Evolutionary conservation across 2,797 vertebrate species (phyloP).

Genomic region (Cossypha dichroa): DNA sequence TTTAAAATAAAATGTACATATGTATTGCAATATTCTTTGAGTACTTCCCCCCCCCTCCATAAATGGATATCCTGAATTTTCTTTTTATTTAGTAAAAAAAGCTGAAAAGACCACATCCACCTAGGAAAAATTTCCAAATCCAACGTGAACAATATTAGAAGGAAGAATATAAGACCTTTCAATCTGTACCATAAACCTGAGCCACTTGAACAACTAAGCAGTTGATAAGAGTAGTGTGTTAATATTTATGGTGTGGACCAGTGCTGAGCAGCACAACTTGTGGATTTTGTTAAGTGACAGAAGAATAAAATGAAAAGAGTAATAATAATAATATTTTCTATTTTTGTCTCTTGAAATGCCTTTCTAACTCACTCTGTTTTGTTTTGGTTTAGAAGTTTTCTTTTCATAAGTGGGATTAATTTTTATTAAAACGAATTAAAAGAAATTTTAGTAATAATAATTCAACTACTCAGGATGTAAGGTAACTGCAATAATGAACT

Average conservation of each 20-base stretch:
- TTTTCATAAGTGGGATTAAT: background rate
- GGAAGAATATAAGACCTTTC: background rate
- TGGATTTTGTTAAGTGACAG: fast-evolving
- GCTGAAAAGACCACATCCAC: background rate
- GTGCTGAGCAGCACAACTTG: background rate
- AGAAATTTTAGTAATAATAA: background rate
- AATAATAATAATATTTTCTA: background rate
- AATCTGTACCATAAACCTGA: background rate
- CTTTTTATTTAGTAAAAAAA: background rate
- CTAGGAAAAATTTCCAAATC: background rate
- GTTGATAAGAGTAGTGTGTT: background rate
- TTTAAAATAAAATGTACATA: background rate
- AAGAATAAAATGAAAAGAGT: background rate
- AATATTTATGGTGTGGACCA: background rate
- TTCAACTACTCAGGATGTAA: background rate
- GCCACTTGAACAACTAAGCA: background rate
- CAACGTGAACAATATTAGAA: background rate
- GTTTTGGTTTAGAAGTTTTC: background rate
- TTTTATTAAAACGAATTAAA: background rate
- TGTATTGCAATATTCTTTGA: background rate
- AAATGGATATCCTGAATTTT: background rate
- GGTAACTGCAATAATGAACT: background rate
- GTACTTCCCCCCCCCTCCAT: fast-evolving
- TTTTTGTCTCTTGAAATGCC: background rate
- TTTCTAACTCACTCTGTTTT: background rate